Evolutionary conservation across 1,140 invertebrate genomes (phyloP).

Genomic region (Hypothenemus hampei): DNA sequence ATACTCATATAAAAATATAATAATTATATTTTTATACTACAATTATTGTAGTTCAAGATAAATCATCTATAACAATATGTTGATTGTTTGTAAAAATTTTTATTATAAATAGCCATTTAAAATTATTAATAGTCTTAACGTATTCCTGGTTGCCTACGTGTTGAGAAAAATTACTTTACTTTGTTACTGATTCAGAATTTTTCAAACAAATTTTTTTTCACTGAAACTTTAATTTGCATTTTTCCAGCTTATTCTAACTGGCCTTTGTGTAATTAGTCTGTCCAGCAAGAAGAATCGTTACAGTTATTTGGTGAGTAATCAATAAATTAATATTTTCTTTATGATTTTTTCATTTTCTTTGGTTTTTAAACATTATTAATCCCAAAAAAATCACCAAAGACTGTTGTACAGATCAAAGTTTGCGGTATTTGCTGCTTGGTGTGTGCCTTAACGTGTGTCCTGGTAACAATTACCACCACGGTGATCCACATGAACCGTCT

Average conservation of each 20-base stretch:
- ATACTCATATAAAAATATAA: too few relatives aligned
- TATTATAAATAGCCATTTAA: too few relatives aligned
- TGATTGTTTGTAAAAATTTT: too few relatives aligned
- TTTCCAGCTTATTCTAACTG: conserved; percentile 74
- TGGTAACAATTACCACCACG: conserved; percentile 86
- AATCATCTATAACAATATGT: too few relatives aligned
- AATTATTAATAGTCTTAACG: too few relatives aligned
- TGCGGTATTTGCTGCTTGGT: conserved; percentile 78
- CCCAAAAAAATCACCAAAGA: conserved; percentile 21
- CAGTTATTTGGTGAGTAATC: conserved; percentile 71
- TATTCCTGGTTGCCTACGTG: too few relatives aligned
- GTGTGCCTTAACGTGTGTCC: conserved; percentile 76
- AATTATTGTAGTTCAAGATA: too few relatives aligned
- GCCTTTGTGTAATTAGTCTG: conserved; percentile 77
- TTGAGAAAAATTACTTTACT: too few relatives aligned
- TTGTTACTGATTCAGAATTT: too few relatives aligned
- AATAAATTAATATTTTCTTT: background rate
- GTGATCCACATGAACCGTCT: conserved; percentile 90
- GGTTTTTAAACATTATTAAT: conserved; percentile 15
- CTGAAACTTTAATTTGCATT: conserved; percentile 26
- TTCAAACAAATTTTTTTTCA: too few relatives aligned
- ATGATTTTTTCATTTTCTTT: conserved; percentile 6
- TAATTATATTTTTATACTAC: too few relatives aligned
- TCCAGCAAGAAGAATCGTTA: conserved; percentile 78
- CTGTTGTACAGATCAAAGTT: conserved; percentile 70